Conservation (phyloP, 2,797 vertebrate genomes). For the Echeneis naucrates region DNA sequence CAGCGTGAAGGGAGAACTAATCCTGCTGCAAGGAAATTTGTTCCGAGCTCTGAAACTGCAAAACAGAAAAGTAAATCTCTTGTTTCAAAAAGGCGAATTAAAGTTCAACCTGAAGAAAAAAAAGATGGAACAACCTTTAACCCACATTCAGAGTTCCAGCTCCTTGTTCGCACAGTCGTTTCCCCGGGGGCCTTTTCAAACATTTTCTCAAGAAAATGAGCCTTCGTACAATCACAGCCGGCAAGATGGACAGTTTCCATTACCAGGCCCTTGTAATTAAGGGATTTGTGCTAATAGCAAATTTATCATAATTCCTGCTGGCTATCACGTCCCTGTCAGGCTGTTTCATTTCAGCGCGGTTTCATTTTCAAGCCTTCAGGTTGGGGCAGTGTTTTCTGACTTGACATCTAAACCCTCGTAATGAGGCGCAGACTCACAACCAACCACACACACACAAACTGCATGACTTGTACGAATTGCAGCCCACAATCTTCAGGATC, state of each 20-base stretch:
- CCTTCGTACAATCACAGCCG: slow-evolving; percentile 71
- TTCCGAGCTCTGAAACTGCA: not conserved
- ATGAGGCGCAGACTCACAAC: slow-evolving; percentile 48
- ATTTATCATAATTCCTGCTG: slow-evolving; percentile 82
- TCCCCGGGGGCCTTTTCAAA: slow-evolving; percentile 56
- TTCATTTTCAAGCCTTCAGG: slow-evolving; percentile 76
- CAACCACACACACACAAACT: slow-evolving; percentile 11
- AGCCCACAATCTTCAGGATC: not conserved
- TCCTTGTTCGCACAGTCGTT: slow-evolving; percentile 46
- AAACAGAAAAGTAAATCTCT: slow-evolving; percentile 3
- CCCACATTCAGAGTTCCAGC: slow-evolving; percentile 38
- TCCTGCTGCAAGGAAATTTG: not conserved
- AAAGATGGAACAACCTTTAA: slow-evolving; percentile 27
- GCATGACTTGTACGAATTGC: not conserved
- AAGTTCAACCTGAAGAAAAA: slow-evolving; percentile 29
- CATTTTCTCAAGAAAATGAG: slow-evolving; percentile 75
- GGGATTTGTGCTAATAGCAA: slow-evolving; percentile 80
- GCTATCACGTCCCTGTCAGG: slow-evolving; percentile 75
- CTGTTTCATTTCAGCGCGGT: slow-evolving; percentile 72
- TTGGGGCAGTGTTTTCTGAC: slow-evolving; percentile 59
- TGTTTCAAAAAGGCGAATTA: slow-evolving; percentile 28
- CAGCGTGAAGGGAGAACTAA: not conserved
- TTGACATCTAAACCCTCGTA: slow-evolving; percentile 66
- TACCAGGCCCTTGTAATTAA: slow-evolving; percentile 81
- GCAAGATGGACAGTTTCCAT: slow-evolving; percentile 83